Evolutionary conservation across 1,140 invertebrate species (phyloP), one percentile per base, ranked within the genome.

Genomic region (Lordiphosa mommai): DNA sequence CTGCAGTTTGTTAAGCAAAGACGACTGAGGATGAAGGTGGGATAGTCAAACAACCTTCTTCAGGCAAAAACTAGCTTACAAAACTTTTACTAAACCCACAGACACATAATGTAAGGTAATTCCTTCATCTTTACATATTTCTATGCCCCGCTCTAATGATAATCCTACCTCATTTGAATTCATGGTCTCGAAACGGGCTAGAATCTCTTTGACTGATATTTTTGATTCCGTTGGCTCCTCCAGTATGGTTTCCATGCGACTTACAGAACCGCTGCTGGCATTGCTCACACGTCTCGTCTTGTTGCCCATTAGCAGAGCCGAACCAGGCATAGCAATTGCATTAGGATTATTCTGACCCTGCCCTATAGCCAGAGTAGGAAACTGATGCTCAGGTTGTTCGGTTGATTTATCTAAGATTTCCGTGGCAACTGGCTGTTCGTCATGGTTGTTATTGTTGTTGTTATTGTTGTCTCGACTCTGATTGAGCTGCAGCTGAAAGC

Each of bases 181-280:
- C 37, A 95, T 90, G 86, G 94, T 94, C 76, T 95, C 94, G 87
- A 95, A 95, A 41, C 94, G 91, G 23, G 94, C 94, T 48, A 95
- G 89, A 61, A 95, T 95, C 70, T 95, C 94, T 65, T 94, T 93
- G 23, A 95, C 94, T 53, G 94, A 95, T 57, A 95, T 91, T 89
- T 95, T 95, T 13, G 92, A 93, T 80, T 95, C 94, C 4, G 89
- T 90, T 4, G 92, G 92, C 67, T 95, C 94, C 82, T 95, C 94
- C n/a, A 93, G 91, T 29, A 95, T 95, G 2, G 94, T 95, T 87
- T 94, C 93, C 94, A 95, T 95, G 69, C 92, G 91, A 33, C 91
- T 91, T 38, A 91, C 91, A 49, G 91, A 92, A 33, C 91, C 91
- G 6, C 90, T 91, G 70, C 91, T 92, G 72, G 89, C 91, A 68